Evolutionary conservation across 2,888 invertebrate genomes (phyloP).

Genomic region (Salticus scenicus): DNA sequence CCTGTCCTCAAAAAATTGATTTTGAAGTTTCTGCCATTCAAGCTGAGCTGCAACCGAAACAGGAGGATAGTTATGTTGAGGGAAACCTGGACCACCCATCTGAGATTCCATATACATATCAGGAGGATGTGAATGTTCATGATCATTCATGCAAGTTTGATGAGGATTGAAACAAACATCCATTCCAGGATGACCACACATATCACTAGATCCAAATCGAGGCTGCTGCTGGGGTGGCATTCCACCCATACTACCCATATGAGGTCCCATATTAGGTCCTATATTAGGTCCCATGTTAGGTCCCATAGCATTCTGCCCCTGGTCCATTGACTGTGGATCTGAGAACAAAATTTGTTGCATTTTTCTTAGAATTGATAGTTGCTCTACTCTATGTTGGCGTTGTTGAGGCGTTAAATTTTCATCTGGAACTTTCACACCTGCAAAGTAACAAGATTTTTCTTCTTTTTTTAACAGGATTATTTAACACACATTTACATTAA

Average conservation of each 20-base stretch:
- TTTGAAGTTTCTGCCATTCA: constrained; percentile 94
- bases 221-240: constrained; percentile 55
- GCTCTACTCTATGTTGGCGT: constrained; percentile 93
- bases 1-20: constrained; percentile 87
- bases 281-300: constrained; percentile 72
- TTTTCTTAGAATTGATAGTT: constrained; percentile 91
- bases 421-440: constrained; percentile 92
- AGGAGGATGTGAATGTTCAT: constrained; percentile 61
- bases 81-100: constrained; percentile 51
- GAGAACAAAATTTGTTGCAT: constrained; percentile 95
- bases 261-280: constrained; percentile 72
- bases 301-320: constrained; percentile 55
- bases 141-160: constrained; percentile 59
- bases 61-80: constrained; percentile 58
- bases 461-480: too few relatives aligned
- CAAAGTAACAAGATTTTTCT: not conserved
- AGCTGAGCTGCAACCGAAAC: constrained; percentile 80
- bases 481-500: too few relatives aligned
- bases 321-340: constrained; percentile 78
- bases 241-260: constrained; percentile 34
- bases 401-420: constrained; percentile 98
- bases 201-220: constrained; percentile 62
- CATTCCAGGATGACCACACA: constrained; percentile 71
- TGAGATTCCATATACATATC: constrained; percentile 58
- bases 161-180: constrained; percentile 63